Base-by-base conservation (phyloP, 2,797 vertebrate species). In the Sebastes flavidus region DNA sequence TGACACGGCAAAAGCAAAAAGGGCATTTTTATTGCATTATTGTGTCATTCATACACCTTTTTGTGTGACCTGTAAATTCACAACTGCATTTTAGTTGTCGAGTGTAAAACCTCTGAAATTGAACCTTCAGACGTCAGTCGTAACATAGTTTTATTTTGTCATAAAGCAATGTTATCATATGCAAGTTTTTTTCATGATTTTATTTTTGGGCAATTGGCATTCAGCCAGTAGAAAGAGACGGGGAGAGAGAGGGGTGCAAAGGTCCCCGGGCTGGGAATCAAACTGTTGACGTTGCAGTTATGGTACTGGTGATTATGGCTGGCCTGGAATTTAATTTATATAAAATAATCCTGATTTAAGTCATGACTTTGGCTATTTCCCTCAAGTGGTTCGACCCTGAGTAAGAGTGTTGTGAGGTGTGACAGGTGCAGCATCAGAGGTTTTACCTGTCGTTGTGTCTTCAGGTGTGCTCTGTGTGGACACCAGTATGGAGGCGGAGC, bases 391-490 rank as follows among this genome's bases (percentile, higher is more conserved):
- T 46, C 8, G 27, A 8, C 5, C 24, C 27, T 49, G 29, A 32
- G 12, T 20, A 20, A 61, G 3, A 62, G 30, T 22, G 10, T n/a
- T 52, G 30, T 70, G n/a, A 73, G 62, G 36, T 16, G 14, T 1
- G 54, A 30, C 22, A 59, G 29, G 32, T 36, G 61, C 20, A 13
- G 60, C n/a, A 52, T 73, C n/a, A 30, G 32, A 63, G n/a, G 16
- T 54, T 49, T 49, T 10, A 74, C 46, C 68, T 16, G 68, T 59
- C 9, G 11, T 63, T 2, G 11, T 87, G 27, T 84, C 55, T 62
- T 10, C 88, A 97, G 96, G 95, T 1, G 81, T 96, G 32, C 92
- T 95, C 0, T 95, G 78, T 20, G 24, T 96, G 82, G 96, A 96
- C 0, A 59, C 97, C 54, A 89, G 93, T 12, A 13, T 82, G 60